phyloP scores from a whole-genome alignment of 1,140 invertebrate genomes.

The Coenobita brevimanus region DNA sequence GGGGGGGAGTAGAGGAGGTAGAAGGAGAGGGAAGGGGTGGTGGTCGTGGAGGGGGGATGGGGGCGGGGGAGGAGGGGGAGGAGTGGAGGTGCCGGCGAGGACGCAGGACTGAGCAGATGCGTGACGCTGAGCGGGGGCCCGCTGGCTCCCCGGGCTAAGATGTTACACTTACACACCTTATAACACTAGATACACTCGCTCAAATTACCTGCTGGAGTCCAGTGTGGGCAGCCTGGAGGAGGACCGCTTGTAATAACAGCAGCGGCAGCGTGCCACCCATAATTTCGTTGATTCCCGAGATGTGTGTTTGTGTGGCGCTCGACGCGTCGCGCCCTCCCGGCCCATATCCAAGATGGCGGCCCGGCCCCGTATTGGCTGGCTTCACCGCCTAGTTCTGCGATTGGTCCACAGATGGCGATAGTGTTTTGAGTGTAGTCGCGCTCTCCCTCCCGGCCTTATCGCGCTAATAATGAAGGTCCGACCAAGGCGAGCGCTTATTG shows the following conservation, averaged over 20 bases:
- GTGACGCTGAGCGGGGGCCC: conserved; percentile 57
- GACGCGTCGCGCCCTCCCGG: conserved; percentile 58
- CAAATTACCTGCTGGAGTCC: conserved; percentile 65
- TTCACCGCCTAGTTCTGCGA: conserved; percentile 69
- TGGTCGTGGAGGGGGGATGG: neutral
- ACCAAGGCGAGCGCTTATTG: conserved; percentile 70
- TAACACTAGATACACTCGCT: conserved; percentile 66
- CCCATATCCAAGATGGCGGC: conserved; percentile 70
- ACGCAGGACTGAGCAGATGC: conserved; percentile 62
- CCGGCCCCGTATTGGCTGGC: conserved; percentile 69
- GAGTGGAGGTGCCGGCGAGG: conserved; percentile 40
- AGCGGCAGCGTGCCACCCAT: conserved; percentile 64
- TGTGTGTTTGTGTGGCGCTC: conserved; percentile 63
- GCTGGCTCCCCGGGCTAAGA: conserved; percentile 59
- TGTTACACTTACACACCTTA: conserved; percentile 63
- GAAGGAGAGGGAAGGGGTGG: conserved; percentile 11
- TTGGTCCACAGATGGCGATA: conserved; percentile 71
- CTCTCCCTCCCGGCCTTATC: conserved; percentile 70
- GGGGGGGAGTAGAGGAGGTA: conserved; percentile 38
- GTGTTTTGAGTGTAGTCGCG: conserved; percentile 70
- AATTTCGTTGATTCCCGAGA: conserved; percentile 65
- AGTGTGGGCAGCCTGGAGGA: conserved; percentile 61
- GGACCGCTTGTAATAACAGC: conserved; percentile 65
- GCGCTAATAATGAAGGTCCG: conserved; percentile 70
- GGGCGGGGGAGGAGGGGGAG: conserved; percentile 11